Percentiles rank a stretch among this genome's conserved stretches.
Evolutionary conservation across 2,888 invertebrate genomes (phyloP).

Genomic region (Napeogenes sylphis): DNA sequence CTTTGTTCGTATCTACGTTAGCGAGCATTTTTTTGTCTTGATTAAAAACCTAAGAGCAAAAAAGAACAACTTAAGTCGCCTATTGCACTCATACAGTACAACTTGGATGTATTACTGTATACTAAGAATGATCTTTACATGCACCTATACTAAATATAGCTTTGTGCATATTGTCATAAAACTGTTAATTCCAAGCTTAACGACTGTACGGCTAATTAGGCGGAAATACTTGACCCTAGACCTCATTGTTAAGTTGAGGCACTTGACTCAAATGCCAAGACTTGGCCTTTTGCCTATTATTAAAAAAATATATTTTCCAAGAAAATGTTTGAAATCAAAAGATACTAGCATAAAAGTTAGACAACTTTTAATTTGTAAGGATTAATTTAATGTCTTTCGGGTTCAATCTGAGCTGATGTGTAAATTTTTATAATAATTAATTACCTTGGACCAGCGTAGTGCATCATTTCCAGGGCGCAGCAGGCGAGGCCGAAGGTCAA

Average conservation of each 20-base stretch:
- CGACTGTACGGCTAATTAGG: slow-evolving; percentile 19
- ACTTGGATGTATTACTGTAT: too few relatives aligned
- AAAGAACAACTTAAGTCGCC: background rate
- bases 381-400: too few relatives aligned
- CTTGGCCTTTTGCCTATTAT: slow-evolving; percentile 15
- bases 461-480: slow-evolving; percentile 99
- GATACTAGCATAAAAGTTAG: background rate
- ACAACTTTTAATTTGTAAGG: too few relatives aligned
- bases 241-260: slow-evolving; percentile 19
- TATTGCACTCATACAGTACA: too few relatives aligned
- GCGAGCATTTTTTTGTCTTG: background rate
- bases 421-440: background rate
- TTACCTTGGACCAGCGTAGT: slow-evolving; percentile 95
- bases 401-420: too few relatives aligned
- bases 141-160: too few relatives aligned
- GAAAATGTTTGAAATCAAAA: background rate
- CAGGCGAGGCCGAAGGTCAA: slow-evolving; percentile 98
- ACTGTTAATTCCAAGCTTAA: slow-evolving; percentile 19
- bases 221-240: slow-evolving; percentile 24
- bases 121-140: too few relatives aligned
- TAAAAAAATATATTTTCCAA: background rate
- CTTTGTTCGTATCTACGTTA: background rate
- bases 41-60: background rate
- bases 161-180: slow-evolving; percentile 13
- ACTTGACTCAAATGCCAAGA: slow-evolving; percentile 17